A percentile compares a stretch with the other conserved stretches of the same genome.
phyloP scores from a whole-genome alignment of 2,888 invertebrate genomes.

The Furcula furcula region DNA sequence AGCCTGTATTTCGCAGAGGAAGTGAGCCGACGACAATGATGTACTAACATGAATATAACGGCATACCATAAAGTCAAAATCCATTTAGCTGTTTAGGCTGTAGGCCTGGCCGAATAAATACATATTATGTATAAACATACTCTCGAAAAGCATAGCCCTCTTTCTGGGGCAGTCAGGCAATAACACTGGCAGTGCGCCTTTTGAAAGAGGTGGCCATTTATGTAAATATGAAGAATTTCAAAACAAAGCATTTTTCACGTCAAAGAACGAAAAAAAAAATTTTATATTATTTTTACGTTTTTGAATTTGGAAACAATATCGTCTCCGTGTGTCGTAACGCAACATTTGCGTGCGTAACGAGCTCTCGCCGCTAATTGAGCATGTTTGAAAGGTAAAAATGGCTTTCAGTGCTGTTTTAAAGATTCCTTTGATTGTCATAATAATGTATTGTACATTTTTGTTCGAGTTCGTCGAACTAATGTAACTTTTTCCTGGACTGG shows the following conservation, averaged over 20 bases:
- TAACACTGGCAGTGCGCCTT: too few relatives aligned
- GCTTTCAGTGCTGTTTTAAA: conserved; percentile 1
- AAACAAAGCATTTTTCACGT: neutral
- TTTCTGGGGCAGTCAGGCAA: too few relatives aligned
- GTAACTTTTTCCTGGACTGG: too few relatives aligned
- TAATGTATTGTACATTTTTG: neutral
- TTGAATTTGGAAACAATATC: neutral
- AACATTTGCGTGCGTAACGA: conserved; percentile 13
- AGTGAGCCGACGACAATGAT: too few relatives aligned
- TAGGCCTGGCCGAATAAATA: too few relatives aligned
- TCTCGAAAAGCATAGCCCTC: too few relatives aligned
- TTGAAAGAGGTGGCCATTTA: too few relatives aligned
- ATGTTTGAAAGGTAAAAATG: conserved; percentile 18
- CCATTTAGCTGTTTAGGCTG: too few relatives aligned
- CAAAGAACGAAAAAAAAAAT: neutral
- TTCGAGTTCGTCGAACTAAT: neutral
- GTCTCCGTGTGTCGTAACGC: neutral
- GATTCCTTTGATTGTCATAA: conserved; percentile 2
- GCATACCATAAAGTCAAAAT: too few relatives aligned
- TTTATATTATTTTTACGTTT: neutral
- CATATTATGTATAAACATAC: too few relatives aligned
- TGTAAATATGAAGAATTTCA: neutral
- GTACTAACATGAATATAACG: too few relatives aligned
- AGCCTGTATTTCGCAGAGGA: too few relatives aligned
- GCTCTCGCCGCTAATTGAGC: conserved; percentile 23